Base-by-base conservation (phyloP, 2,888 invertebrate genomes). In the Quadroppia sp. region DNA sequence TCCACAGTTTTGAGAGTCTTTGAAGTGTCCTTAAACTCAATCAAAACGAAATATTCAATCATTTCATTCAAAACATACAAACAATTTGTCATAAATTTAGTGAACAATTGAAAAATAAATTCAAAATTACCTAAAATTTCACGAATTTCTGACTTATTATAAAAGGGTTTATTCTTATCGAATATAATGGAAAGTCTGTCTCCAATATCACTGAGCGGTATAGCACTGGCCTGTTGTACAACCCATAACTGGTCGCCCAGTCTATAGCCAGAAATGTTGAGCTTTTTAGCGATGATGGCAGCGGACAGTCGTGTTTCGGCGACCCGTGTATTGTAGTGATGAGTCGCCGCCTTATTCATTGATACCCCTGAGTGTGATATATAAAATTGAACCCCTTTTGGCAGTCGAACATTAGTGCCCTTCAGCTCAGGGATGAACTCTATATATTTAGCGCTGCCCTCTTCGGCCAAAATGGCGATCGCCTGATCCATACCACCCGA, bases 401-500 rank as follows among this genome's bases (percentile, higher is more conserved):
- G 98, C 73, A 99, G 83, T 4, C 83, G 84, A n/a, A 98, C 88
- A 76, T 91, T 88, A 42, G 86, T 86, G 6, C 90, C 88, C 76
- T 86, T 86, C 74, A 97, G 83, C 20, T n/a, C 53, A 0, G 99
- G 99, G 80, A 92, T 87, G 85, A 97, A 99, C 80, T 94, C 91
- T 78, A 99, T 98, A 80, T 91, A 87, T 82, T 94, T 94, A 0
- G 97, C 94, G 80, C 88, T 88, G 77, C 91, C 89, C 88, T 80
- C 77, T 71, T 84, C 88, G 2, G 92, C 98, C 56, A 97, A 86
- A 82, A 96, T 92, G 71, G 94, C 94, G 80, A 97, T 96, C 0
- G 99, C 97, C 84, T 99, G 99, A 83, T 99, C 99, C 99, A 99
- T 99, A 76, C 99, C 99, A 53, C 99, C 99, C 30, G 99, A 98